Base-by-base conservation (phyloP, 2,888 invertebrate genomes). In the Leptinotarsa tumamoca region DNA sequence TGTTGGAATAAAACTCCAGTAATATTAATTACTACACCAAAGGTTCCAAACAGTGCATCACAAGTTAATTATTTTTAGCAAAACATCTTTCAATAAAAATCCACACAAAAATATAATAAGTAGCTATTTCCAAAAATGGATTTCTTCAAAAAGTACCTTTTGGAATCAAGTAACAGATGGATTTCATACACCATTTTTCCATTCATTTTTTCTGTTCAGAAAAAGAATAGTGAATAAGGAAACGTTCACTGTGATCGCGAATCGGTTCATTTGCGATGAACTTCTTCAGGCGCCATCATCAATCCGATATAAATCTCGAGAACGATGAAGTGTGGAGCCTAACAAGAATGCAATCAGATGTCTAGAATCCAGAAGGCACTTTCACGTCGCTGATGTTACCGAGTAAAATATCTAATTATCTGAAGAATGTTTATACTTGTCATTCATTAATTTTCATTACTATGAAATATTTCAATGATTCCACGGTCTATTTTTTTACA, bases 231-330 rank as follows among this genome's bases (percentile, higher is more conserved):
- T n/a, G n/a, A 63, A 63, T 33, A 33, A 63, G 63, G 63, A 63
- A 63, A 27, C 18, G 63, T 43, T n/a, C 17, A 43, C 63, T 43
- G n/a, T 63, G n/a, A 63, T 15, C 27, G 17, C 17, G 43, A 63
- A 27, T 63, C n/a, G 43, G 43, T 43, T 43, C 33, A 43, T 43
- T 43, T 27, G 63, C 43, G 33, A n/a, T 63, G 63, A 63, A 63
- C 33, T 63, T 63, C 63, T 68, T 52, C 54, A 51, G 68, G 68
- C 68, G 68, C 68, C 68, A 68, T 23, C 68, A 52, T 27, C 68
- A 52, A 52, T 52, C 13, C 52, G 68, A 68, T 68, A 68, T 51
- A 18, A 52, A 68, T 68, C 68, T 23, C 23, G 68, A 68, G 54
- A 17, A 63, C 27, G 63, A 63, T 63, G 63, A 17, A 63, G 63